Evolutionary conservation across 2,888 invertebrate species (phyloP).

Genomic region (Eulithis prunata): DNA sequence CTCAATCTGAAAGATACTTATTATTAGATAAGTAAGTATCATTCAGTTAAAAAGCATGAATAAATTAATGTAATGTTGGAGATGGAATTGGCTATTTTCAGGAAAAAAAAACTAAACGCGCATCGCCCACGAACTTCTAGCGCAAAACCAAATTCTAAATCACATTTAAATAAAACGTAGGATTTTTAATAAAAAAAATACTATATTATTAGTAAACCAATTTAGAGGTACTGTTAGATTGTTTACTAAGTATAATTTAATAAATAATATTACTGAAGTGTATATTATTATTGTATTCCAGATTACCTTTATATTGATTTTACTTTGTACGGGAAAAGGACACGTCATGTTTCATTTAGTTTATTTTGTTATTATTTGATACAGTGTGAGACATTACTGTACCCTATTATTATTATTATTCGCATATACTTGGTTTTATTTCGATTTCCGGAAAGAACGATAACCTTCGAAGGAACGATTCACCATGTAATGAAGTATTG

Average conservation of each 20-base stretch:
- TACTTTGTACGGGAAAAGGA: no score
- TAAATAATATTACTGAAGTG: not conserved
- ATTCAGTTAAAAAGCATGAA: conserved; percentile 11
- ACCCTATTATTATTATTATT: no score
- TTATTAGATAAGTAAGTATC: not conserved
- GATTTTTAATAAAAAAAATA: conserved; percentile 51
- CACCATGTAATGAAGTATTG: no score
- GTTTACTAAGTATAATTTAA: conserved; percentile 3
- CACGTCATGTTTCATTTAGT: no score
- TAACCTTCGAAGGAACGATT: no score
- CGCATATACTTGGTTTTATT: no score
- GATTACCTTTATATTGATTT: no score
- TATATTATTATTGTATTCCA: no score
- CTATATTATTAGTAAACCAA: conserved; percentile 61
- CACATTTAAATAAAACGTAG: conserved; percentile 72
- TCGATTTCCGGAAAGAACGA: no score
- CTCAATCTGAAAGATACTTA: not conserved
- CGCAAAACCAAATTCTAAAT: conserved; percentile 82
- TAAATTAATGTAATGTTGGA: not conserved
- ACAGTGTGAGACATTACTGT: no score
- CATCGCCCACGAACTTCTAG: conserved; percentile 59
- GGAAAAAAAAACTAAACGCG: conserved; percentile 33
- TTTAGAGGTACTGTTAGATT: conserved; percentile 41
- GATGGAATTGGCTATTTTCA: conserved; percentile 13
- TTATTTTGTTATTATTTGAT: no score